Percentiles rank a stretch among this genome's conserved stretches.
Evolutionary conservation across 2,113 vertebrate species (phyloP).

Genomic region (Caranx ignobilis): DNA sequence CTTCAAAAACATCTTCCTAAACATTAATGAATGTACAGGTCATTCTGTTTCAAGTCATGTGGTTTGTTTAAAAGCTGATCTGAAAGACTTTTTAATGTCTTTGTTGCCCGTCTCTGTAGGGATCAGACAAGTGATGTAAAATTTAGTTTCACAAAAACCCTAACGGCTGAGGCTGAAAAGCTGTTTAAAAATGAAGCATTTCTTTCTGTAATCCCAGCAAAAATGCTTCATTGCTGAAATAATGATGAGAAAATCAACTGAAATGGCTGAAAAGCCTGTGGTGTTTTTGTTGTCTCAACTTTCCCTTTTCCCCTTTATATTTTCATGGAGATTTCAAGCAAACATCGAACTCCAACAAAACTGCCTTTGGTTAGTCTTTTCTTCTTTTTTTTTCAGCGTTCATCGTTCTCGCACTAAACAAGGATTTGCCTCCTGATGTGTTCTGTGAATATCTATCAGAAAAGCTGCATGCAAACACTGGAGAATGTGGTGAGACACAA

Average conservation of each 20-base stretch:
- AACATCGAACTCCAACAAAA: constrained; percentile 20
- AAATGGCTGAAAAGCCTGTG: constrained; percentile 10
- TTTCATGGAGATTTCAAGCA: constrained; percentile 42
- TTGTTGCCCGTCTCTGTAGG: constrained; percentile 58
- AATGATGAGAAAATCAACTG: constrained; percentile 76
- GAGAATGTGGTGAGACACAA: too few species aligned
- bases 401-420: constrained; percentile 20
- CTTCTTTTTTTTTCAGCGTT: neutral
- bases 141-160: constrained; percentile 70
- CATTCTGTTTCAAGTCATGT: constrained; percentile 59
- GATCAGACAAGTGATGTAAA: constrained; percentile 73
- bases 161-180: constrained; percentile 65
- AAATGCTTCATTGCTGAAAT: constrained; percentile 74
- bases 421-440: neutral
- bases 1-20: constrained; percentile 30
- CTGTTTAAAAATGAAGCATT: constrained; percentile 78
- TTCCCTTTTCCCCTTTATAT: neutral
- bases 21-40: constrained; percentile 49
- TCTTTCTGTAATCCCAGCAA: constrained; percentile 77
- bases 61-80: constrained; percentile 38
- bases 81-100: constrained; percentile 62
- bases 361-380: constrained; percentile 17
- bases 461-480: too few species aligned
- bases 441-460: too few species aligned
- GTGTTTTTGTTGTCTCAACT: constrained; percentile 5